phyloP scores from a whole-genome alignment of 2,888 invertebrate species.

The Alcis repandata region DNA sequence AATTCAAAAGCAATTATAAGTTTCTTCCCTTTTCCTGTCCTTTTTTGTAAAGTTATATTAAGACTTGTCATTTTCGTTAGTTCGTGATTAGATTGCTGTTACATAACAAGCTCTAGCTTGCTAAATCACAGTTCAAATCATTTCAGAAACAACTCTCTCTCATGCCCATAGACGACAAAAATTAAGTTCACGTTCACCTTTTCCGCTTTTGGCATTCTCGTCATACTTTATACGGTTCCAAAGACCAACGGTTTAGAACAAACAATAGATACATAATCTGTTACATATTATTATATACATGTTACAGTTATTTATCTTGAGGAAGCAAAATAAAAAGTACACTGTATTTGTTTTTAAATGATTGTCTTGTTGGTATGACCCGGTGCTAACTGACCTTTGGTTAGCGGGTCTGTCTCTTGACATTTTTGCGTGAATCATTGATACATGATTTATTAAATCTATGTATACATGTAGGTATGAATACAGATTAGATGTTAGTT shows the following conservation, averaged over 20 bases:
- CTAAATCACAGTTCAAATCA: slow-evolving; percentile 5
- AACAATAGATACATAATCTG: slow-evolving; percentile 53
- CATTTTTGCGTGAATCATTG: slow-evolving; percentile 57
- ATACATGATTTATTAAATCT: slow-evolving; percentile 56
- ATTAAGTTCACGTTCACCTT: slow-evolving; percentile 35
- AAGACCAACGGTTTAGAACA: slow-evolving; percentile 45
- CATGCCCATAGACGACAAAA: slow-evolving; percentile 25
- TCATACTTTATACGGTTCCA: slow-evolving; percentile 31
- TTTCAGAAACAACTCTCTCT: slow-evolving; percentile 26
- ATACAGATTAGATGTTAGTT: slow-evolving; percentile 9
- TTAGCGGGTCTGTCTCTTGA: slow-evolving; percentile 53
- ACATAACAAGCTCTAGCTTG: background rate
- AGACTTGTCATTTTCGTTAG: background rate
- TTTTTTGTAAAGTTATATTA: background rate
- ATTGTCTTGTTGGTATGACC: slow-evolving; percentile 55
- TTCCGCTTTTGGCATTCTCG: slow-evolving; percentile 35
- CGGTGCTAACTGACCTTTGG: slow-evolving; percentile 62
- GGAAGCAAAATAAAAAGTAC: slow-evolving; percentile 56
- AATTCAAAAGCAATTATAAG: too few species aligned
- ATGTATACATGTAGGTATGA: slow-evolving; percentile 40
- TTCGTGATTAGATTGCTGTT: background rate
- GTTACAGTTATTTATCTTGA: slow-evolving; percentile 51
- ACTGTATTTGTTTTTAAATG: slow-evolving; percentile 62
- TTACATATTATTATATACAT: too few species aligned
- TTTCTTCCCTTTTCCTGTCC: too few species aligned